Base-by-base conservation (phyloP, 2,888 invertebrate species). In the Calliphora vomitoria region DNA sequence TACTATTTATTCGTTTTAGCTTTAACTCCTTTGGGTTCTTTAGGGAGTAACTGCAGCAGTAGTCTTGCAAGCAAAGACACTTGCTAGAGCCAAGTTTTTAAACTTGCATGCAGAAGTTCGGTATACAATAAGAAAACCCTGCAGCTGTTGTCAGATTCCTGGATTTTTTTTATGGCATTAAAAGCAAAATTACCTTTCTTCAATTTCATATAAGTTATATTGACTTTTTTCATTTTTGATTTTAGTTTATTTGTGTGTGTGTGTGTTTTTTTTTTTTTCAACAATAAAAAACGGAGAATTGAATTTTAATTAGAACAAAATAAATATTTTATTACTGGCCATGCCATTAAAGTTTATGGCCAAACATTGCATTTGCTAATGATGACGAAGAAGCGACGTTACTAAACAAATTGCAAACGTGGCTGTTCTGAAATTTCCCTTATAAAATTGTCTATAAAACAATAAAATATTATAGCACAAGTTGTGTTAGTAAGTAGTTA, bases 291-390 rank as follows among this genome's bases (percentile, higher is more conserved):
- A 8, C 44, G 11, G 18, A 47, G 38, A 79, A 79, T 79, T 82
- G 79, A 74, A 79, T 69, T 86, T 86, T 82, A 86, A 86, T 86
- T 82, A 86, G 79, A 86, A 86, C 76, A 83, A 87, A 76, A 64
- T 76, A 76, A 83, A 84, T 72, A 84, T 75, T 83, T 87, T 87
- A 87, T 81, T 71, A 72, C 71, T 66, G 60, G 41, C 80, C 80
- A 76, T 60, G 68, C 71, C 86, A 78, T 86, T 81, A 84, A 81
- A 69, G 74, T 85, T 85, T 66, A 74, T 68, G 68, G 66, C 38
- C 72, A 13, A 79, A 79, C 47, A 78, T 58, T 55, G 44, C 53
- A 83, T 44, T 79, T 47, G 72, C 47, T 71, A 71, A 78, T 64
- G 72, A 79, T 44, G 18, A 35, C 53, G 18, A 44, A 44, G 44